Evolutionary conservation across 2,888 invertebrate genomes (phyloP).

Genomic region (Alloplasta piceator): DNA sequence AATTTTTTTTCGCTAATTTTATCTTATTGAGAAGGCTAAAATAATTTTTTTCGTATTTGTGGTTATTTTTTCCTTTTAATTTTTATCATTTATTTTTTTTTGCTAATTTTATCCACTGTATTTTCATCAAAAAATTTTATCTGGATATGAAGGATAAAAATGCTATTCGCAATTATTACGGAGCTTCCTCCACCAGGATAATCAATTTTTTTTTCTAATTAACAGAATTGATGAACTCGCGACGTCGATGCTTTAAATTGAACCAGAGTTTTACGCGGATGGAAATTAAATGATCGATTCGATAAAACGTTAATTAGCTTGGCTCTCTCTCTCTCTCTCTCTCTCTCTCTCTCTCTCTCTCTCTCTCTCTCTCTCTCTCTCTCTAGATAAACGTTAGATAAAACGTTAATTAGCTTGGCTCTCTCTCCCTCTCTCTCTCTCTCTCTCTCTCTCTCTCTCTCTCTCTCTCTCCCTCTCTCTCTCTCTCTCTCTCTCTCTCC

Average conservation of each 20-base stretch:
- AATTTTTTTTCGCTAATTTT: background rate
- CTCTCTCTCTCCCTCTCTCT: no score
- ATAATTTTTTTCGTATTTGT: background rate
- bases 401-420: conserved; percentile 27
- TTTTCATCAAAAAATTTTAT: no score
- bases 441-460: no score
- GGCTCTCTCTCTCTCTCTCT: no score
- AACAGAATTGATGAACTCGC: background rate
- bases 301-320: conserved; percentile 30
- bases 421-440: no score
- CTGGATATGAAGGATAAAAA: no score
- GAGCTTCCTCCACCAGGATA: background rate
- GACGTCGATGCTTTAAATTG: conserved; percentile 19
- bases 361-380: no score
- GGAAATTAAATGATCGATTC: conserved; percentile 40
- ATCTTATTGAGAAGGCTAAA: background rate
- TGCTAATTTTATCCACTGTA: background rate
- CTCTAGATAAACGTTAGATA: no score
- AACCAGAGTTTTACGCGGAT: conserved; percentile 19
- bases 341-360: no score
- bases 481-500: conserved; percentile 18
- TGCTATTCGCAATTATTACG: conserved; percentile 24
- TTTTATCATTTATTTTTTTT: background rate
- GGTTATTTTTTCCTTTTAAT: background rate
- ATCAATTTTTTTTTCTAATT: conserved; percentile 49